These are phyloP conservation scores for Fistularia tabacaria DNA, from an alignment of 2,797 vertebrate genomes.

Conservation along the genomic window DNA sequence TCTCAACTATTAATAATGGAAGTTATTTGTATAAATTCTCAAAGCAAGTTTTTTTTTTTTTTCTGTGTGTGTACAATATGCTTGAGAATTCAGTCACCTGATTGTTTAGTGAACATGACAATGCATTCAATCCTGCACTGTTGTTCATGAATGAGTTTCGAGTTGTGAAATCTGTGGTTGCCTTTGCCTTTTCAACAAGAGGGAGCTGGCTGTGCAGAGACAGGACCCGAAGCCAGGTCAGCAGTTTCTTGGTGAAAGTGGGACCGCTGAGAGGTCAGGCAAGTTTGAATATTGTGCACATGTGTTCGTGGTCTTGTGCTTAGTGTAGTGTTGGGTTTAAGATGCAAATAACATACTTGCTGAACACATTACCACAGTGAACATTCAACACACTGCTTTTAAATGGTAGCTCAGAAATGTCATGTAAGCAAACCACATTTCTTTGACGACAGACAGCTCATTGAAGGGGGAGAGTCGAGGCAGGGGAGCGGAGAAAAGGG, in stretches of 20 bases:
- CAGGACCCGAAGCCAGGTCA: slow-evolving; percentile 17
- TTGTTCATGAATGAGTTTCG: too few species aligned
- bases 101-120: too few species aligned
- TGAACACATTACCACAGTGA: slow-evolving; percentile 30
- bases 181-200: not conserved
- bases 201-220: not conserved
- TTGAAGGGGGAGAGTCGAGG: slow-evolving; percentile 2
- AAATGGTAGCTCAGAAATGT: slow-evolving; percentile 31
- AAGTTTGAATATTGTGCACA: slow-evolving; percentile 8
- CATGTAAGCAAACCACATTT: slow-evolving; percentile 40
- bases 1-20: too few species aligned
- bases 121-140: too few species aligned
- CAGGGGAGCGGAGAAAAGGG: too few species aligned
- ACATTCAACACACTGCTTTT: slow-evolving; percentile 17
- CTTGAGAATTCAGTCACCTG: too few species aligned
- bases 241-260: slow-evolving; percentile 21
- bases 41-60: too few species aligned
- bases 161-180: too few species aligned
- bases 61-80: too few species aligned
- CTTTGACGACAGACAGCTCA: slow-evolving; percentile 30
- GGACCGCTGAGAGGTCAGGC: slow-evolving; percentile 22
- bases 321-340: slow-evolving; percentile 26
- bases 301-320: slow-evolving; percentile 1
- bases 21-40: too few species aligned
- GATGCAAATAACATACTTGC: slow-evolving; percentile 12